These are phyloP conservation scores for Esox masquinongy DNA, from an alignment of 2,797 vertebrate genomes.

Conservation along the genomic window DNA sequence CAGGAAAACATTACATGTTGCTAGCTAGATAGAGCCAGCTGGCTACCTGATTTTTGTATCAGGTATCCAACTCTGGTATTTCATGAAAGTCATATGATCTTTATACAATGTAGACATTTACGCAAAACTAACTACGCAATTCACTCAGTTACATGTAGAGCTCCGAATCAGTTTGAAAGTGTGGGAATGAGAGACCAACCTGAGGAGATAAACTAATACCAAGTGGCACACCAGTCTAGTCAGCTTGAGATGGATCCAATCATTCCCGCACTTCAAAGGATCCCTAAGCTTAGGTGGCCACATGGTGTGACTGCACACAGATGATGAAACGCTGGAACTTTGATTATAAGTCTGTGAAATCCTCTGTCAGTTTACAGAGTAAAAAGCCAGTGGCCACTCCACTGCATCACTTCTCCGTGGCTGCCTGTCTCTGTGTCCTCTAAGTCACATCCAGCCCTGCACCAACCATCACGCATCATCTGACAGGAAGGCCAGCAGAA, in stretches of 20 bases:
- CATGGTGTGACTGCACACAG: slow-evolving; percentile 60
- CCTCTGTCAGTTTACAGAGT: slow-evolving; percentile 60
- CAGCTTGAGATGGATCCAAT: slow-evolving; percentile 50
- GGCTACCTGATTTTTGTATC: slow-evolving; percentile 64
- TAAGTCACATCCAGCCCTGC: background rate
- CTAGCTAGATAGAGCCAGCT: slow-evolving; percentile 65
- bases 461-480: background rate
- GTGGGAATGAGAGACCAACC: background rate
- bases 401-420: background rate
- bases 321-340: slow-evolving; percentile 53
- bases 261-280: slow-evolving; percentile 67
- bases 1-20: slow-evolving; percentile 57
- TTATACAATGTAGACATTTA: slow-evolving; percentile 45
- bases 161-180: background rate
- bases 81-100: slow-evolving; percentile 52
- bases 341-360: slow-evolving; percentile 63
- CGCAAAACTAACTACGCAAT: slow-evolving; percentile 33
- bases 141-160: background rate
- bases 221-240: slow-evolving; percentile 34
- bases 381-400: slow-evolving; percentile 13
- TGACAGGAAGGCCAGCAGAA: background rate
- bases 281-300: slow-evolving; percentile 59
- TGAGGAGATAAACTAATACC: slow-evolving; percentile 14
- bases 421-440: slow-evolving; percentile 2
- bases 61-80: slow-evolving; percentile 52